Evolutionary conservation across 2,113 vertebrate species (phyloP).

Genomic region (Protobothrops mucrosquamatus): DNA sequence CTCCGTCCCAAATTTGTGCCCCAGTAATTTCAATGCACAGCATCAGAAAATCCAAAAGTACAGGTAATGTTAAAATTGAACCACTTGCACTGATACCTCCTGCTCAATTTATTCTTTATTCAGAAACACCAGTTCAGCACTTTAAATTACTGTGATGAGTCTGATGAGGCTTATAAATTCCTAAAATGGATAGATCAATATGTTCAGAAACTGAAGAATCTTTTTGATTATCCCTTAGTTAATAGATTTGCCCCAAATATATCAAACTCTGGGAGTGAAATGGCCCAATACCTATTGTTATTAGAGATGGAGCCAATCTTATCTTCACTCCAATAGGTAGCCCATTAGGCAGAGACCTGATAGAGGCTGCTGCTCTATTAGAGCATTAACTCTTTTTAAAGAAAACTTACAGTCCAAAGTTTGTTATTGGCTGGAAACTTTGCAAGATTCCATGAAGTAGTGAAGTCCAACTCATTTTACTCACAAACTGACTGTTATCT

Average conservation of each 20-base stretch:
- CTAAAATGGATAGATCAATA: slow-evolving; percentile 1
- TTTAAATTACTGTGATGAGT: background rate
- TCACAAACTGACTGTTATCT: background rate
- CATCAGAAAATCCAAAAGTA: background rate
- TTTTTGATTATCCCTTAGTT: background rate
- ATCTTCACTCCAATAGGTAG: slow-evolving; percentile 8
- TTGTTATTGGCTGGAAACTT: background rate
- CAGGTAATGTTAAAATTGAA: background rate
- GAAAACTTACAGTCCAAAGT: background rate
- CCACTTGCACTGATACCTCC: background rate
- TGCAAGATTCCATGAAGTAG: background rate
- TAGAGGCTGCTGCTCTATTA: slow-evolving; percentile 4
- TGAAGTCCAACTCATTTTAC: background rate
- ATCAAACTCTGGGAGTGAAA: slow-evolving; percentile 8
- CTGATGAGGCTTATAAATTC: background rate
- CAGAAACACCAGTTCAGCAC: fast-evolving
- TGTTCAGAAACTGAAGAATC: background rate
- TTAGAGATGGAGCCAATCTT: slow-evolving; percentile 5
- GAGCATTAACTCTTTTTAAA: background rate
- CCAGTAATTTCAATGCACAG: no score
- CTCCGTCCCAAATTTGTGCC: no score
- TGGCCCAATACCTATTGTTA: background rate
- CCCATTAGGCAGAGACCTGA: background rate
- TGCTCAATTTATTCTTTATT: background rate
- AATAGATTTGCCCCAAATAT: slow-evolving; percentile 34